phyloP scores from a whole-genome alignment of 2,888 invertebrate genomes.

The Empis livida region DNA sequence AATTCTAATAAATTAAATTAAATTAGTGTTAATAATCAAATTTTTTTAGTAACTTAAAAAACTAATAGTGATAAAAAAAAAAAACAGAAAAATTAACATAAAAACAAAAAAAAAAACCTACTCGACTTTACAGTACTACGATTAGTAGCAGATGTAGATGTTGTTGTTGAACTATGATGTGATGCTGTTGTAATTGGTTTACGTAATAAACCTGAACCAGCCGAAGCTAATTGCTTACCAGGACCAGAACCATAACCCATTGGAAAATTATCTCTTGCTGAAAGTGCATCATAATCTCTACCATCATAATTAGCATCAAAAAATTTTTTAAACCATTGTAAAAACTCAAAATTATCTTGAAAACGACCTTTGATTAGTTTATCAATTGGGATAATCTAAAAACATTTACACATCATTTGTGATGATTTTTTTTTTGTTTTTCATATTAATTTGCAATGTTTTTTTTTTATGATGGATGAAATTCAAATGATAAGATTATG shows the following conservation, averaged over 20 bases:
- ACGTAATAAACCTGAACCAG: constrained; percentile 21
- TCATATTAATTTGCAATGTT: no score
- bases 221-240: constrained; percentile 28
- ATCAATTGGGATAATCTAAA: constrained; percentile 38
- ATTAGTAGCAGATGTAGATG: constrained; percentile 26
- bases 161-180: constrained; percentile 14
- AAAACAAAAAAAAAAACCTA: constrained; percentile 14
- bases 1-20: not conserved
- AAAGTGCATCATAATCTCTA: constrained; percentile 82
- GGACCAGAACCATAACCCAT: constrained; percentile 58
- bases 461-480: no score
- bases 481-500: no score
- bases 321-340: constrained; percentile 99
- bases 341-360: constrained; percentile 99
- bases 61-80: constrained; percentile 4
- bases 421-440: no score
- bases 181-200: constrained; percentile 19
- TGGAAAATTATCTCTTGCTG: constrained; percentile 70
- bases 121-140: constrained; percentile 15
- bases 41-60: not conserved
- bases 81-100: not conserved
- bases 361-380: constrained; percentile 91
- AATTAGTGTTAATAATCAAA: not conserved
- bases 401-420: constrained; percentile 6
- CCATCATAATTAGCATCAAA: constrained; percentile 98